Evolutionary conservation across 2,113 vertebrate species (phyloP).

Genomic region (Chascanopsetta lugubris): DNA sequence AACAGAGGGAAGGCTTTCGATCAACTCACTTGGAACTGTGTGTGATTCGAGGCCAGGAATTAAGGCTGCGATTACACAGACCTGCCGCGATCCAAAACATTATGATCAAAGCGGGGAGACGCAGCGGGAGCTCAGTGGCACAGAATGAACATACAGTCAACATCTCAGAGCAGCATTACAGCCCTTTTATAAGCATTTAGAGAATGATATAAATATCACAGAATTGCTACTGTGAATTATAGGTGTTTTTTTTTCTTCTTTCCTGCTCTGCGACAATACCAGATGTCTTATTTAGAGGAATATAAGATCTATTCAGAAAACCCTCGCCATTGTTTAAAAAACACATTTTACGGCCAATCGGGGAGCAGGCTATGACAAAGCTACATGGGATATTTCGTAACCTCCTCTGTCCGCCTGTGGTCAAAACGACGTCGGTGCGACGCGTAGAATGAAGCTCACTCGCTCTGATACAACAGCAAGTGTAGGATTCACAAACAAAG

Average conservation of each 20-base stretch:
- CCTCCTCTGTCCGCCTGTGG: too few species aligned
- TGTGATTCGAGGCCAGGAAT: conserved; percentile 62
- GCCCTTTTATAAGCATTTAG: background rate
- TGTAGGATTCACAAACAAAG: too few species aligned
- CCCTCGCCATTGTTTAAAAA: background rate
- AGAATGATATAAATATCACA: background rate
- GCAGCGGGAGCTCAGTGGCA: conserved; percentile 18
- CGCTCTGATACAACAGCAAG: too few species aligned
- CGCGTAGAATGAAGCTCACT: too few species aligned
- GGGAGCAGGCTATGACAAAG: too few species aligned
- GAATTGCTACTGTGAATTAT: background rate
- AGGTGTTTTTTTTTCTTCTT: background rate
- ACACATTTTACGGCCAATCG: too few species aligned
- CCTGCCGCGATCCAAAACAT: conserved; percentile 48
- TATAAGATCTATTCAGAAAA: background rate
- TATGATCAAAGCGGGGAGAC: conserved; percentile 44
- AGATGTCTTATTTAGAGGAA: background rate
- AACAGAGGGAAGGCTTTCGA: conserved; percentile 44
- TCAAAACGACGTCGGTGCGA: too few species aligned
- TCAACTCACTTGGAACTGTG: conserved; percentile 48
- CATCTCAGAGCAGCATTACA: background rate
- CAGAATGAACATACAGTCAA: conserved; percentile 1
- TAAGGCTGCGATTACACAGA: conserved; percentile 67
- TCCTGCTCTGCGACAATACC: background rate
- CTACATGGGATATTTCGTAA: too few species aligned